Conservation (phyloP, 2,888 invertebrate genomes). For the Coronaproctus castanopsis region DNA sequence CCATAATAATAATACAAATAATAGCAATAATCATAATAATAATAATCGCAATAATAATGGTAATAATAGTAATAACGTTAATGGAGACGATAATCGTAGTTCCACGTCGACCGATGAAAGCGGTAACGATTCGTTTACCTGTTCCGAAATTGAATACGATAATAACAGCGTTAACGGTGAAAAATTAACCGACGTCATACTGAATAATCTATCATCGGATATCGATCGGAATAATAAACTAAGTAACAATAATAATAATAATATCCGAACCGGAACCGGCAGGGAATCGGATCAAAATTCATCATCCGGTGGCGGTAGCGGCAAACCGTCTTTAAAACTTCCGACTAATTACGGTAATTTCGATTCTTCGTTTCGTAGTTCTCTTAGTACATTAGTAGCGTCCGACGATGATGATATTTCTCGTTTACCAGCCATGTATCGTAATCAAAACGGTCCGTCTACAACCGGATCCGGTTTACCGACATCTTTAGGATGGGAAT, state of each 20-base stretch:
- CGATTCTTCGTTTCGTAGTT: slow-evolving; percentile 84
- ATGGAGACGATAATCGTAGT: slow-evolving; percentile 27
- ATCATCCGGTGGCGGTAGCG: too few species aligned
- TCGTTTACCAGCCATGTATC: slow-evolving; percentile 53
- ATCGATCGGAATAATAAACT: slow-evolving; percentile 33
- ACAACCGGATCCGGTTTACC: slow-evolving; percentile 39
- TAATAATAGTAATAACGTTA: slow-evolving; percentile 10
- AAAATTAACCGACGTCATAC: slow-evolving; percentile 42
- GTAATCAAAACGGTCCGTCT: slow-evolving; percentile 58
- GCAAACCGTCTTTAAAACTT: slow-evolving; percentile 25
- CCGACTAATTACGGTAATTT: slow-evolving; percentile 67
- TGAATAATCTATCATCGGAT: slow-evolving; percentile 30
- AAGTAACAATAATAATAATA: slow-evolving; percentile 1
- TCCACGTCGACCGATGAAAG: slow-evolving; percentile 81
- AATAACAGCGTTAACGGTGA: slow-evolving; percentile 67
- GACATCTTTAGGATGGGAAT: slow-evolving; percentile 78
- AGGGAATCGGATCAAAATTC: slow-evolving; percentile 7
- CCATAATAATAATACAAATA: too few species aligned
- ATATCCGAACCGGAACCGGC: slow-evolving; percentile 8
- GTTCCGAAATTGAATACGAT: slow-evolving; percentile 93
- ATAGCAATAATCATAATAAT: too few species aligned
- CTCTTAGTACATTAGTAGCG: slow-evolving; percentile 78
- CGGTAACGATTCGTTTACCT: slow-evolving; percentile 90
- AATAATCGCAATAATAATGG: slow-evolving; percentile 46
- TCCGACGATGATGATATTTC: slow-evolving; percentile 77